Evolutionary conservation across 1,140 invertebrate species (phyloP), one percentile per base, ranked within the genome.

Genomic region (Archivesica marissinica): DNA sequence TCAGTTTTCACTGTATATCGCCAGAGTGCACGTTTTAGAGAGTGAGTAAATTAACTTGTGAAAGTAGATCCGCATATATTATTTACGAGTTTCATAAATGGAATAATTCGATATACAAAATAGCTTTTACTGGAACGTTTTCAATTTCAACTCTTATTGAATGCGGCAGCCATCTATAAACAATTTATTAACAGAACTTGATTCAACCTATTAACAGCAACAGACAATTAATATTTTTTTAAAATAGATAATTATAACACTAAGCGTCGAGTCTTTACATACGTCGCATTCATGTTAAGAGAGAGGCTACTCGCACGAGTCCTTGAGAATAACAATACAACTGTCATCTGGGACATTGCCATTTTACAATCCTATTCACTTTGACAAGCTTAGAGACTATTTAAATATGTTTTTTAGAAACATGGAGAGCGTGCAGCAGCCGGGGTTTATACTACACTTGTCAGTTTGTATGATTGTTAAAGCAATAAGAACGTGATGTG

Each of bases 211-310:
- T n/a, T 25, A 59, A 28, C n/a, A 3, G 3, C 23, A 59, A 30
- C 25, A 59, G 25, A 25, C 33, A 28, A 4, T 7, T 28, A 59
- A 59, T 59, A 17, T 30, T 30, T 59, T 59, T 30, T 30, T 28
- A 59, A 59, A 59, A 59, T 59, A 59, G 54, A 28, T 59, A 59
- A 59, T 59, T 59, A 17, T 59, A 30, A 59, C 54, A 59, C 54
- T 59, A 6, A 30, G 50, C 33, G 1, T 59, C 6, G n/a, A 30
- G 23, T 59, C 2, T 20, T 28, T 59, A 59, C 3, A 59, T 23
- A 59, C 7, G n/a, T 59, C 17, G 25, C 7, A 59, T 59, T 59
- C 23, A 59, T 30, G 7, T 30, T 59, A 15, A 7, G 1, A 28
- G 54, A 2, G 17, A 59, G 54, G 2, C 3, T 2, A 30, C 33